phyloP scores from a whole-genome alignment of 2,888 invertebrate genomes.

The Cephus pulcher region DNA sequence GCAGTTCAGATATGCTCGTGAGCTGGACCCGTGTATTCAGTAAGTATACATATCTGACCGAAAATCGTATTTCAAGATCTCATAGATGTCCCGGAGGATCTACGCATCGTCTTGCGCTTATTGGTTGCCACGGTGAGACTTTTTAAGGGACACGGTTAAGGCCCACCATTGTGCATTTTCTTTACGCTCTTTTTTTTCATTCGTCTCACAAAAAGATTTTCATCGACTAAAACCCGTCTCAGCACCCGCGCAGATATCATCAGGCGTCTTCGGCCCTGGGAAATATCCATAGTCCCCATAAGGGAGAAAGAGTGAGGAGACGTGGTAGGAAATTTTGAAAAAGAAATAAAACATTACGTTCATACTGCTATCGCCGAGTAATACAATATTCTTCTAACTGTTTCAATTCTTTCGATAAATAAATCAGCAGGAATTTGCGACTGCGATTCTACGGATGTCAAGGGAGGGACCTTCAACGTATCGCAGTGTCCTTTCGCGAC shows the following conservation, averaged over 20 bases:
- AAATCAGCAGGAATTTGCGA: background rate
- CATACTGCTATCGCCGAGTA: background rate
- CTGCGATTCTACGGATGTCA: background rate
- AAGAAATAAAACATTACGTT: background rate
- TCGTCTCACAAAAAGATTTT: background rate
- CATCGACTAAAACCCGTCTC: background rate
- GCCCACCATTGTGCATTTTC: background rate
- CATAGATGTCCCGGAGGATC: background rate
- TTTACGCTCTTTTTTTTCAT: background rate
- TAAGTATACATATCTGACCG: conserved; percentile 41
- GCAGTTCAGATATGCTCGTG: background rate
- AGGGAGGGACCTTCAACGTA: background rate
- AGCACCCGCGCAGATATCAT: background rate
- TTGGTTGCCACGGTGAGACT: background rate
- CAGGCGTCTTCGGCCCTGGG: background rate
- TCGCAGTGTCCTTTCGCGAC: conserved; percentile 8
- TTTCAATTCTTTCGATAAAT: background rate
- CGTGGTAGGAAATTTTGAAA: background rate
- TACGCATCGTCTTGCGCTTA: background rate
- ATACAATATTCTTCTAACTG: background rate
- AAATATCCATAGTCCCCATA: background rate
- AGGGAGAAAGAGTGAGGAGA: background rate
- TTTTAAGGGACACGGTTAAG: background rate
- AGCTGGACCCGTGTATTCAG: conserved; percentile 30
- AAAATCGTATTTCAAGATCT: conserved; percentile 51